These are phyloP conservation scores for Morus bassanus DNA, from an alignment of 2,797 vertebrate genomes.

Conservation along the genomic window DNA sequence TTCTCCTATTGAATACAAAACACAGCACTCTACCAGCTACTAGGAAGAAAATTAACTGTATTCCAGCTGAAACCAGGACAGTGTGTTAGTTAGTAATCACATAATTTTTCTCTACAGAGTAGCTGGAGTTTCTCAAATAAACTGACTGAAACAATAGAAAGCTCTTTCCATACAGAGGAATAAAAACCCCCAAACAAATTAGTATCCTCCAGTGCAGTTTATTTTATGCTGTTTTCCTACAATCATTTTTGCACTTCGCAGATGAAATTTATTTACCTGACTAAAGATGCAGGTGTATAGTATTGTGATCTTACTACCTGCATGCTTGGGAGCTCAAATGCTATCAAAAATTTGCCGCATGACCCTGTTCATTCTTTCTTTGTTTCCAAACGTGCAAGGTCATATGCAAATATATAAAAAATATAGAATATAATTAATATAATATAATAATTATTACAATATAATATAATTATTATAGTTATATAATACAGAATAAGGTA, in stretches of 20 bases:
- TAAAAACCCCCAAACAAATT: background rate
- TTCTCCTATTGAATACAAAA: no score
- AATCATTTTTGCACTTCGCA: background rate
- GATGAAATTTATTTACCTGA: background rate
- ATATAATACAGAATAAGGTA: no score
- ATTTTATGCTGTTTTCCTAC: background rate
- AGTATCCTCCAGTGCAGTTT: background rate
- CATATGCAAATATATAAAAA: background rate
- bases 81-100: background rate
- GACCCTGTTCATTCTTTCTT: background rate
- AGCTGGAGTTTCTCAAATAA: background rate
- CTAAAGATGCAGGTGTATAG: background rate
- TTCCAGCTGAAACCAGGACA: no score
- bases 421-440: no score
- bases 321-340: background rate
- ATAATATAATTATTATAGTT: no score
- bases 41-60: no score
- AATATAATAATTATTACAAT: no score
- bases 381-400: background rate
- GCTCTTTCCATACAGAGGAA: background rate
- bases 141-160: background rate
- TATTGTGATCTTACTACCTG: background rate
- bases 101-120: background rate
- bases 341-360: background rate
- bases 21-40: no score